Evolutionary conservation across 2,797 vertebrate species (phyloP), one percentile per base, ranked within the genome.

Genomic region (Microchirus variegatus): DNA sequence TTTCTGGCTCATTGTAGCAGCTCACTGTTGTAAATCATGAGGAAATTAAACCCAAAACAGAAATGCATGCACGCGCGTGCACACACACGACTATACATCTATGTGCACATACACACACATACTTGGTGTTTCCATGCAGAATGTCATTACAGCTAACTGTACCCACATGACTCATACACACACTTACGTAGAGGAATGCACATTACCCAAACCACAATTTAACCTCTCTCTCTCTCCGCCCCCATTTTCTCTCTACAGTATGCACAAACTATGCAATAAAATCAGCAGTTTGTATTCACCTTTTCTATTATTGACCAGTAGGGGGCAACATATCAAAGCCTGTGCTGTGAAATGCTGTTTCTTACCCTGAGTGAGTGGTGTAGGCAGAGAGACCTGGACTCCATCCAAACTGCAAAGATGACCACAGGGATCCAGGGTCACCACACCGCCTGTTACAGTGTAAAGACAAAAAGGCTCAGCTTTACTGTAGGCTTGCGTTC

Each of bases 281-380:
- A 6, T 60, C 2, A 71, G 18, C 40, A 2, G 69, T 19, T 38
- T 59, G 69, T 37, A 53, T 19, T 22, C 18, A 31, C 19, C n/a
- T 51, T 51, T 50, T 40, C 10, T 38, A 26, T n/a, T 31, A 36
- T 16, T 53, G 9, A 6, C 82, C 88, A 89, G 59, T 60, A 89
- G 88, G 60, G 61, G 87, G 83, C 73, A 57, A 19, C 57, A 57
- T 64, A 26, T 59, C 59, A 72, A 70, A 69, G 44, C n/a, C 2
- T 57, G 52, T 31, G 31, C 31, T 43, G 13, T 18, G 16, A 6
- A 5, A 9, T 18, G 3, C n/a, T 10, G n/a, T 9, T 9, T 44
- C 67, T 88, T 87, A 95, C 94, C 94, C 67, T 95, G 94, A 38
- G 93, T 94, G 38, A 95, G 92, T 10, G 87, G 92, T 19, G 93